Evolutionary conservation across 2,113 vertebrate species (phyloP).

Genomic region (Rhabdornis inornatus): DNA sequence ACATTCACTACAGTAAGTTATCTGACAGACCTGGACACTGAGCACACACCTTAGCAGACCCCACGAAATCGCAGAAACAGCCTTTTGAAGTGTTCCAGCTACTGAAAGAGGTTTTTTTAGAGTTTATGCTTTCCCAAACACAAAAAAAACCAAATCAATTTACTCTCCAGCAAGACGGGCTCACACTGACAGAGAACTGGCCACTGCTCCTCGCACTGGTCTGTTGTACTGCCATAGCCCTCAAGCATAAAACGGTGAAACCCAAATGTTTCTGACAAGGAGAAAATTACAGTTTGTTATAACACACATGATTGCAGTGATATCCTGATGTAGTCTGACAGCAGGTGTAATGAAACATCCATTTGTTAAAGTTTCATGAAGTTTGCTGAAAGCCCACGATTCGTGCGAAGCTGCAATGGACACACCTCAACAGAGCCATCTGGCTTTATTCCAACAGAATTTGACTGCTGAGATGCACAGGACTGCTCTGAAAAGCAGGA

Average conservation of each 20-base stretch:
- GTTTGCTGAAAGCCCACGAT: not conserved
- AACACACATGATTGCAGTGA: accelerated
- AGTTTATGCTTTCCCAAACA: not conserved
- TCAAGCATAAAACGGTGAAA: not conserved
- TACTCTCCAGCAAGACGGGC: not conserved
- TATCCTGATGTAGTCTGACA: not conserved
- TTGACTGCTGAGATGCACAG: not conserved
- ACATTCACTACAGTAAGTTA: not conserved
- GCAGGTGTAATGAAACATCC: not conserved
- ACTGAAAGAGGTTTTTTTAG: not conserved
- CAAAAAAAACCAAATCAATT: not conserved
- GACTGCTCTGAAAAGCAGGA: not conserved
- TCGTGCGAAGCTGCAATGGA: not conserved
- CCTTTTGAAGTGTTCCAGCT: not conserved
- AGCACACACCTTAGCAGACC: not conserved
- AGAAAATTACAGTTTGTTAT: not conserved
- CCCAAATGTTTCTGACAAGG: accelerated
- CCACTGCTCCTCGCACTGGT: not conserved
- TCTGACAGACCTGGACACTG: not conserved
- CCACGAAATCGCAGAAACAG: not conserved
- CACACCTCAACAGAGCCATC: accelerated
- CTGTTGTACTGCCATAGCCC: not conserved
- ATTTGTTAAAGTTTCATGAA: not conserved
- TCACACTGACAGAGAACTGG: not conserved
- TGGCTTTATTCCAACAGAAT: not conserved